These are phyloP conservation scores for Sapayoa aenigma DNA, from an alignment of 2,113 vertebrate species.

Conservation along the genomic window DNA sequence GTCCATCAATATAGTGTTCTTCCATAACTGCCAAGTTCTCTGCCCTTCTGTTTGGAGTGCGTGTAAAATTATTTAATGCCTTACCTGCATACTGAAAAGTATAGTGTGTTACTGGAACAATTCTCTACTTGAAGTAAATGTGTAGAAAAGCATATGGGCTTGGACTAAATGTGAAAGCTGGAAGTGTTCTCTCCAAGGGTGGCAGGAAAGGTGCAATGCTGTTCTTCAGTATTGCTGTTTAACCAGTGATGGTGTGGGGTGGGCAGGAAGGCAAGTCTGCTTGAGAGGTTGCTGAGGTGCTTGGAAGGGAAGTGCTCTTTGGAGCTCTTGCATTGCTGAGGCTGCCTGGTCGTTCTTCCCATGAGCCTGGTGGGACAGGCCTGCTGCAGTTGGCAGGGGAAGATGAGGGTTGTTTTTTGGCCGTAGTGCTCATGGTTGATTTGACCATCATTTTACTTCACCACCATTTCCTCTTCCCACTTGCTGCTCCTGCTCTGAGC, in stretches of 20 bases:
- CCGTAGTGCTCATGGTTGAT: not conserved
- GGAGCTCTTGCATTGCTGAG: not conserved
- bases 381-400: not conserved
- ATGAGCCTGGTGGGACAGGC: not conserved
- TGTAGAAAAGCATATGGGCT: not conserved
- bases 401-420: not conserved
- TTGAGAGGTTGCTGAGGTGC: not conserved
- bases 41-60: not conserved
- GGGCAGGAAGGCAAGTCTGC: not conserved
- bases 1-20: not conserved
- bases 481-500: not conserved
- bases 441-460: rapidly evolving
- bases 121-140: not conserved
- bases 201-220: not conserved
- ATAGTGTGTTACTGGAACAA: not conserved
- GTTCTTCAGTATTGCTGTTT: not conserved
- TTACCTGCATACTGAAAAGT: not conserved
- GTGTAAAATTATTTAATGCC: not conserved
- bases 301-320: not conserved
- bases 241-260: no score
- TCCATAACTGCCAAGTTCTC: not conserved
- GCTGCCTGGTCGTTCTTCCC: not conserved
- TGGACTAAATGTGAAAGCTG: not conserved
- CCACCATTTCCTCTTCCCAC: not conserved
- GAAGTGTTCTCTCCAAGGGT: not conserved